Evolutionary conservation across 2,888 invertebrate species (phyloP).

Genomic region (Cataglyphis albicans): DNA sequence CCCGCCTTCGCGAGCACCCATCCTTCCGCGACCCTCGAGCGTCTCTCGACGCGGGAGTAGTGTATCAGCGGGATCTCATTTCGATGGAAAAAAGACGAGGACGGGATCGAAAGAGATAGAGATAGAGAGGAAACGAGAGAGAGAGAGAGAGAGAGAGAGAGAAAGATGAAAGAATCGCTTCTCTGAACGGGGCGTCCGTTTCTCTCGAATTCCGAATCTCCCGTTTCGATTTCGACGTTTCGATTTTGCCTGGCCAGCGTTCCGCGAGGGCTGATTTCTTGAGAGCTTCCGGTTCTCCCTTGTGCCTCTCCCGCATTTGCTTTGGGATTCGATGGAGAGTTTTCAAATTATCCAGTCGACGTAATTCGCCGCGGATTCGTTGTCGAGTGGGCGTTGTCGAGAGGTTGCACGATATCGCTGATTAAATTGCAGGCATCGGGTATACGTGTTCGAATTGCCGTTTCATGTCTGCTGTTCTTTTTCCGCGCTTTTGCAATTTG

Average conservation of each 20-base stretch:
- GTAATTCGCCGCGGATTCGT: slow-evolving; percentile 40
- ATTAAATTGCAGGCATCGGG: slow-evolving; percentile 37
- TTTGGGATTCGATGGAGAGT: slow-evolving; percentile 42
- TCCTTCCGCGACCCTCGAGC: slow-evolving; percentile 8
- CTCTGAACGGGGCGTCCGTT: slow-evolving; percentile 43
- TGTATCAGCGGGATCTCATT: slow-evolving; percentile 70
- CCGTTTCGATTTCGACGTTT: slow-evolving; percentile 22
- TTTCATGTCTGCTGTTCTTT: not conserved
- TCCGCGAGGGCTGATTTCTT: slow-evolving; percentile 17
- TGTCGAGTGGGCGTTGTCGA: slow-evolving; percentile 19
- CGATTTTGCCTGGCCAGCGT: not conserved
- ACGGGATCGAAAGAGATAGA: slow-evolving; percentile 33
- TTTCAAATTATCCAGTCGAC: slow-evolving; percentile 37
- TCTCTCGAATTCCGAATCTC: slow-evolving; percentile 47
- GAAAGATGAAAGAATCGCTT: slow-evolving; percentile 15
- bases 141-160: too few relatives aligned
- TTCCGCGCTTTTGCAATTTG: not conserved
- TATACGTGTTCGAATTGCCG: slow-evolving; percentile 34
- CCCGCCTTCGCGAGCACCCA: slow-evolving; percentile 7
- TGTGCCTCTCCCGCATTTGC: not conserved
- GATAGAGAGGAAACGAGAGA: not conserved
- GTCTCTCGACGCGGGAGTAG: slow-evolving; percentile 8
- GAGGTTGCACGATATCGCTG: slow-evolving; percentile 30
- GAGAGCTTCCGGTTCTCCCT: slow-evolving; percentile 12
- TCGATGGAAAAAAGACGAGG: slow-evolving; percentile 55